phyloP scores from a whole-genome alignment of 1,140 invertebrate genomes.

The Lasioglossum albipes region DNA sequence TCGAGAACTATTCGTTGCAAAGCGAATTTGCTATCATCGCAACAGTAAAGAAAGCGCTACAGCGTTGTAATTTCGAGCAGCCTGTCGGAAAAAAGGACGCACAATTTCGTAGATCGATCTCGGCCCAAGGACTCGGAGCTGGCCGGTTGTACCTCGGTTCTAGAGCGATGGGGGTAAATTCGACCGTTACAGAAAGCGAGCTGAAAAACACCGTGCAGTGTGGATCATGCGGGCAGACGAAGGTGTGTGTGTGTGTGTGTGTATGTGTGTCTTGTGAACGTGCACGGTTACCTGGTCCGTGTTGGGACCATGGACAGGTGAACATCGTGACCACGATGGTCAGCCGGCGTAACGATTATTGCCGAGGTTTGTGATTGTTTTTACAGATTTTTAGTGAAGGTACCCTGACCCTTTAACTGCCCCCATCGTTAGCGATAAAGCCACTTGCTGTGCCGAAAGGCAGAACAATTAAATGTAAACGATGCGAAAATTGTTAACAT shows the following conservation, averaged over 20 bases:
- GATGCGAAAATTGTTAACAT: too few species aligned
- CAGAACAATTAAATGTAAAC: too few species aligned
- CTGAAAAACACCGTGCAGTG: slow-evolving; percentile 48
- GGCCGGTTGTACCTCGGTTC: slow-evolving; percentile 43
- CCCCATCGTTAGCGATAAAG: not conserved
- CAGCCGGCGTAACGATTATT: slow-evolving; percentile 71
- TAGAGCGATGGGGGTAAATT: slow-evolving; percentile 71
- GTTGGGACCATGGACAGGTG: slow-evolving; percentile 66
- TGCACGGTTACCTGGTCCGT: not conserved
- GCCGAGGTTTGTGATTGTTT: slow-evolving; percentile 62
- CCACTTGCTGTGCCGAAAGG: not conserved
- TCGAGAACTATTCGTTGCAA: not conserved
- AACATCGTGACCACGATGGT: slow-evolving; percentile 68
- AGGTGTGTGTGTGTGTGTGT: not conserved
- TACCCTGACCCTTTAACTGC: not conserved
- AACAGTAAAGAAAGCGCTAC: not conserved
- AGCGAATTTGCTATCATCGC: not conserved
- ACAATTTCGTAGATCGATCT: slow-evolving; percentile 17
- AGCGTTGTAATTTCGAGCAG: not conserved
- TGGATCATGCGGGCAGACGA: slow-evolving; percentile 66
- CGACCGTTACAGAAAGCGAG: slow-evolving; percentile 73
- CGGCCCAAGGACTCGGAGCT: slow-evolving; percentile 4
- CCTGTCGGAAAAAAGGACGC: not conserved
- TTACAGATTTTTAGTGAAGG: slow-evolving; percentile 59
- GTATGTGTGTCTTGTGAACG: not conserved